Base-by-base conservation (phyloP, 1,140 invertebrate species). In the Drosophila burlai region DNA sequence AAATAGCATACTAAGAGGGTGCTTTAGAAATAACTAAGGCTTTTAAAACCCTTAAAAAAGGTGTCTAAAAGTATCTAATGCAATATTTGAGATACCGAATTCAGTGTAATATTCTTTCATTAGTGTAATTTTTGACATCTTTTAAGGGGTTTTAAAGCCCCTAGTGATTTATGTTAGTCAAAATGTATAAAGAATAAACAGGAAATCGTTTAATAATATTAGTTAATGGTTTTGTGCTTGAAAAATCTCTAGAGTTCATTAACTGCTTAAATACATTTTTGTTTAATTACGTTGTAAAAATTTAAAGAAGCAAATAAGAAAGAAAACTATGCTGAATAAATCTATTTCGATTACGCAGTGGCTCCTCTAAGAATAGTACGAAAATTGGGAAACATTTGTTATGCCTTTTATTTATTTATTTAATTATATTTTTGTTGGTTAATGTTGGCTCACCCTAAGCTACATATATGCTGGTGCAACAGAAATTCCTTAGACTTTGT, bases 21-120 rank as follows among this genome's bases (percentile, higher is more conserved):
- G 1, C 6, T 15, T 1, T 1, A 26, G 10, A 50, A 31, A 18
- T 13, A 10, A 18, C n/a, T 15, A 4, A 0, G 0, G 29, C 0
- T 15, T 54, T 54, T 21, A 18, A 52, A 52, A 18, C 16, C 11
- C 7, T 9, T 2, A 18, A 21, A 8, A 13, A 8, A 2, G 15
- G 15, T 13, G 29, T 34, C 6, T 52, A 18, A 34, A 34, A 52
- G 29, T 31, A 18, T 54, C 18, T 6, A 4, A 54, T 21, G 0
- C 1, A 18, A 52, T 52, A 15, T 46, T 46, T 1, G 0, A 7
- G 6, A 13, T 45, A 6, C 5, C 4, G 2, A 7, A 46, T 15
- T 15, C 21, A 46, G 2, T 46, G 6, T 9, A n/a, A 3, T n/a
- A n/a, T 4, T 9, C 6, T 8, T 9, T 9, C n/a, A n/a, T n/a